A percentile compares a stretch with the other conserved stretches of the same genome.
phyloP scores from a whole-genome alignment of 2,888 invertebrate species.

The Drosophila stalkeri region DNA sequence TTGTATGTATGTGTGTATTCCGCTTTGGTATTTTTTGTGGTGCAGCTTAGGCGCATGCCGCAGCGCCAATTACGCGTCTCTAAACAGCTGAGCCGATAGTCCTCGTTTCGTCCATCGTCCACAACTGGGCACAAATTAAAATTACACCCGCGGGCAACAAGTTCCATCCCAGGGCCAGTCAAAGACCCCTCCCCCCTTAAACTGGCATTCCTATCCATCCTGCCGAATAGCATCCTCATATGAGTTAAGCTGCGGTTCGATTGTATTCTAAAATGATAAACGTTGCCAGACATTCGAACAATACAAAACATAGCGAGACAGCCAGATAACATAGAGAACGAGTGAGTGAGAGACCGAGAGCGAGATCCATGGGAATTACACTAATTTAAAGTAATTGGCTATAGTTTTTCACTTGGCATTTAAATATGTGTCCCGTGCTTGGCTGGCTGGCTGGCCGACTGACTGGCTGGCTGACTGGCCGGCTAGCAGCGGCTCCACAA shows the following conservation, averaged over 20 bases:
- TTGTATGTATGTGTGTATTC: constrained; percentile 2
- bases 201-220: neutral
- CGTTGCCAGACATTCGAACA: constrained; percentile 43
- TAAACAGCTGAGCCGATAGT: constrained; percentile 66
- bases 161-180: constrained; percentile 7
- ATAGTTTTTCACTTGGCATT: constrained; percentile 83
- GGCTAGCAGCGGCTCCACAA: constrained; percentile 61
- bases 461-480: constrained; percentile 7
- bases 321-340: constrained; percentile 4
- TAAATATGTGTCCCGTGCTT: constrained; percentile 75
- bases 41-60: constrained; percentile 64
- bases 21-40: constrained; percentile 21
- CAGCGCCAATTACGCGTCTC: constrained; percentile 70
- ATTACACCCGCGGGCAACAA: constrained; percentile 81
- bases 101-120: constrained; percentile 7
- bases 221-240: constrained; percentile 3
- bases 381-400: constrained; percentile 85
- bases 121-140: constrained; percentile 77
- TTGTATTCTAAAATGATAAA: constrained; percentile 56
- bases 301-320: constrained; percentile 5
- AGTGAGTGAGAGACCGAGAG: constrained; percentile 6
- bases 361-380: constrained; percentile 82
- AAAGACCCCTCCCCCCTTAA: neutral
- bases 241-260: constrained; percentile 13
- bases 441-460: neutral